Conservation (phyloP, 2,888 invertebrate genomes). For the Clusia tigrina region DNA sequence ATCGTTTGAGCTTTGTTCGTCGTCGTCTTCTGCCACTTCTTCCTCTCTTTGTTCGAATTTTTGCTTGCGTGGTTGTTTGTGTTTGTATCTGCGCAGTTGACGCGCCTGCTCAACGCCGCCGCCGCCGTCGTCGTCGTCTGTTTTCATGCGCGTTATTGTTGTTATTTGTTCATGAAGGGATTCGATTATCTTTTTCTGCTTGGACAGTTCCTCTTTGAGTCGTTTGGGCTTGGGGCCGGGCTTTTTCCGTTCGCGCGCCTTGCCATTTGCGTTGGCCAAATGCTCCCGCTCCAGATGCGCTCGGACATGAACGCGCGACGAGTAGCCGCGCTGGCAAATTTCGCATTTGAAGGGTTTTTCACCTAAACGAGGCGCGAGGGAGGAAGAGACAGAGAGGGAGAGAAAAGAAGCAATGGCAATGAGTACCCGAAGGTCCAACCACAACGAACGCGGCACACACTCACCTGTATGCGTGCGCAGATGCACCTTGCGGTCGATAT, state of each 20-base stretch:
- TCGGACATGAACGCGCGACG: constrained; percentile 56
- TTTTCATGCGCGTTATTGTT: no score
- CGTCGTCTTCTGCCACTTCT: constrained; percentile 11
- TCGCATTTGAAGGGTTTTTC: constrained; percentile 58
- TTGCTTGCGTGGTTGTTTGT: no score
- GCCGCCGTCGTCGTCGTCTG: neutral
- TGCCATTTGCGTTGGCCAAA: constrained; percentile 28
- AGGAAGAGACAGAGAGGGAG: neutral
- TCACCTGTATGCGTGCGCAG: constrained; percentile 58
- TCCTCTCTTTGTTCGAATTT: no score
- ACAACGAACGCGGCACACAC: constrained; percentile 19
- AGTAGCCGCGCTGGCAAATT: constrained; percentile 54
- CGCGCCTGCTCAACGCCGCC: neutral
- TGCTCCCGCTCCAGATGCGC: constrained; percentile 58
- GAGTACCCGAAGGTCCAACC: neutral
- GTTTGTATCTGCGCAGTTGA: no score
- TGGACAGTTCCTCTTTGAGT: constrained; percentile 44
- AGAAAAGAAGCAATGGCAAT: neutral
- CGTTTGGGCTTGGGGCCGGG: constrained; percentile 40
- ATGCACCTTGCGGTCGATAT: constrained; percentile 60
- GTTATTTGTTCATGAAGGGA: constrained; percentile 40
- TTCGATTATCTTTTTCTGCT: constrained; percentile 46
- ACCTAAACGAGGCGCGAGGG: constrained; percentile 32
- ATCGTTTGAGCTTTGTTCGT: constrained; percentile 20
- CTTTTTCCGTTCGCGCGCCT: constrained; percentile 26